phyloP scores from a whole-genome alignment of 2,888 invertebrate genomes.

The Bombylius discolor region DNA sequence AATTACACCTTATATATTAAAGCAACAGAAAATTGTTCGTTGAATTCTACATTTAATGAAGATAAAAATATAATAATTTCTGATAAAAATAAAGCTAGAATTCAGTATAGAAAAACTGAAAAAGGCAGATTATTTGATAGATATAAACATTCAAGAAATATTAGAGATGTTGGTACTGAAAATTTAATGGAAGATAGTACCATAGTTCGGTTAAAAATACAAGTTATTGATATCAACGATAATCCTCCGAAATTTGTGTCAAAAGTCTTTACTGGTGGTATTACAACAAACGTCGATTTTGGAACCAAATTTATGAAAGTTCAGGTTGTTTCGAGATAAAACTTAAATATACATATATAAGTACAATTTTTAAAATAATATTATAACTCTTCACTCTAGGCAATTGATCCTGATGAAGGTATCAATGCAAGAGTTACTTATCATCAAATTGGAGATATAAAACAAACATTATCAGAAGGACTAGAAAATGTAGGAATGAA shows the following conservation, averaged over 20 bases:
- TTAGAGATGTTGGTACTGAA: slow-evolving; percentile 15
- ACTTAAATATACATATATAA: no score
- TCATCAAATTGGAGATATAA: slow-evolving; percentile 64
- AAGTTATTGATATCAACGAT: slow-evolving; percentile 78
- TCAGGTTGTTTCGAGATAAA: slow-evolving; percentile 41
- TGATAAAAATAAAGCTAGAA: neutral
- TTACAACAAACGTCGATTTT: slow-evolving; percentile 86
- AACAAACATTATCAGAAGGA: slow-evolving; percentile 74
- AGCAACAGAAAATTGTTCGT: slow-evolving; percentile 70
- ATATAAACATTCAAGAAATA: slow-evolving; percentile 23
- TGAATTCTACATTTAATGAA: neutral
- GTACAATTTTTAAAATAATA: no score
- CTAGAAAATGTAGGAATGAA: slow-evolving; percentile 64
- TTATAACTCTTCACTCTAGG: slow-evolving; percentile 37
- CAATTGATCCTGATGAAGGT: slow-evolving; percentile 62
- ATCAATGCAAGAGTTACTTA: slow-evolving; percentile 63
- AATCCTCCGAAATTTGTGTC: slow-evolving; percentile 74
- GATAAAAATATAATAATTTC: neutral
- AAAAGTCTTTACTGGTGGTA: slow-evolving; percentile 81
- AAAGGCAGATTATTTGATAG: slow-evolving; percentile 18
- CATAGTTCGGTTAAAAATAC: slow-evolving; percentile 52
- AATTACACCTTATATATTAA: slow-evolving; percentile 59
- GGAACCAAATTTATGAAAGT: slow-evolving; percentile 77
- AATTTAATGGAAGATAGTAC: slow-evolving; percentile 47
- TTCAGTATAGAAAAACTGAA: neutral